Percentiles rank a stretch among this genome's conserved stretches.
Evolutionary conservation across 2,113 vertebrate genomes (phyloP).

Genomic region (Clarias macrocephalus): DNA sequence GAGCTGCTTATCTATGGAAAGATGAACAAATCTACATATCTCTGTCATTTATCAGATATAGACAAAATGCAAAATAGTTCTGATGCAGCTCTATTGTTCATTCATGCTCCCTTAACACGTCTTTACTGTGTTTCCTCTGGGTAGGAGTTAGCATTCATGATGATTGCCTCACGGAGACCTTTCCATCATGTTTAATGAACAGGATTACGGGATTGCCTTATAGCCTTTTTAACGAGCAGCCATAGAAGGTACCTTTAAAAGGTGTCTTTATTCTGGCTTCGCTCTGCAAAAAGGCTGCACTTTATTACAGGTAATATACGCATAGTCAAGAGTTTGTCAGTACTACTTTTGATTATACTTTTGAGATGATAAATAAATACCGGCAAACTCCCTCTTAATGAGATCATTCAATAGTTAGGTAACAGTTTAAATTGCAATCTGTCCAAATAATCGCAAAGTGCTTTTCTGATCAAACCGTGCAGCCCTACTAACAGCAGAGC

Average conservation of each 20-base stretch:
- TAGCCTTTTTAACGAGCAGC: neutral
- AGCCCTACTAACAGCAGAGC: too few relatives aligned
- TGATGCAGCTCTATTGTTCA: neutral
- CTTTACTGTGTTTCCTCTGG: neutral
- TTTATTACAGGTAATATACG: too few relatives aligned
- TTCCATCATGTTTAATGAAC: neutral
- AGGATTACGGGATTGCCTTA: neutral
- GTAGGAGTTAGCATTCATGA: neutral
- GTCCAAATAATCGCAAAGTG: too few relatives aligned
- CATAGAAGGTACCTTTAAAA: neutral
- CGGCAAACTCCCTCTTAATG: too few relatives aligned
- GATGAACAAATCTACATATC: neutral
- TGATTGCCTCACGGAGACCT: neutral
- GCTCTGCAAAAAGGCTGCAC: too few relatives aligned
- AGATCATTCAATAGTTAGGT: too few relatives aligned
- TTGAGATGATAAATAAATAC: too few relatives aligned
- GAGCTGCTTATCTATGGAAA: slow-evolving; percentile 3
- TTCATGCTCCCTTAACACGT: neutral
- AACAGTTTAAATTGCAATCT: too few relatives aligned
- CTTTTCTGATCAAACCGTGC: too few relatives aligned
- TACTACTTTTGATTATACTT: too few relatives aligned
- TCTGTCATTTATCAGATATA: neutral
- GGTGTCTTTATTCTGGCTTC: neutral
- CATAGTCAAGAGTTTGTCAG: too few relatives aligned
- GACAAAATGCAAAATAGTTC: slow-evolving; percentile 1